Conservation (phyloP, 2,113 vertebrate genomes). For the Motacilla tschutschensis region DNA sequence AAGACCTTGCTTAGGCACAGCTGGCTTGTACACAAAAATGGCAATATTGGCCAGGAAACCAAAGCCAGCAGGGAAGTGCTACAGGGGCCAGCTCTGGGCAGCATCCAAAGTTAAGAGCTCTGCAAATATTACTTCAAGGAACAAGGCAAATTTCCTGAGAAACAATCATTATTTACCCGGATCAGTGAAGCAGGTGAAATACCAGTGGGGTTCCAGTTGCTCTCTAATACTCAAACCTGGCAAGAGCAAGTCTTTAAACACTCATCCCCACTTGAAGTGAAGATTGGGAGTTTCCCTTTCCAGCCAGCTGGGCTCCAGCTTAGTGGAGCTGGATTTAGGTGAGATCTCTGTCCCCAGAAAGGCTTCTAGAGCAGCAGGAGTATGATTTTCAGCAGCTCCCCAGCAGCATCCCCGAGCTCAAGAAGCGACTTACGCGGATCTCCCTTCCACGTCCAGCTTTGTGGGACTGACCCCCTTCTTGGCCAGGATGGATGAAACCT, state of each 20-base stretch:
- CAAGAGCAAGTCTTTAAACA: not conserved
- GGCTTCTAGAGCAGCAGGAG: not conserved
- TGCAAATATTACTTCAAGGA: not conserved
- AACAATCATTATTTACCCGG: not conserved
- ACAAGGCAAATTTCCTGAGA: not conserved
- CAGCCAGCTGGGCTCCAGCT: not conserved
- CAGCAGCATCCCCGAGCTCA: fast-evolving
- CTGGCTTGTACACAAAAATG: not conserved
- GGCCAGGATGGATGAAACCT: constrained; percentile 87
- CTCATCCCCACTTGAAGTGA: not conserved
- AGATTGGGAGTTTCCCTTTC: not conserved
- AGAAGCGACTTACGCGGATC: constrained; percentile 88
- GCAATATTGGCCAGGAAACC: not conserved
- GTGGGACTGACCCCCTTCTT: constrained; percentile 92
- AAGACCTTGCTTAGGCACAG: not conserved
- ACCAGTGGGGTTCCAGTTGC: not conserved
- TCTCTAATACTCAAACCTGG: not conserved
- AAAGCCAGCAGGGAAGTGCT: not conserved
- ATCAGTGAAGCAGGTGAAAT: not conserved
- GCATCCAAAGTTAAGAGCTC: not conserved
- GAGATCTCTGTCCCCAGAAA: too few species aligned
- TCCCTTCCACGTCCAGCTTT: constrained; percentile 93
- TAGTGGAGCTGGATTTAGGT: fast-evolving
- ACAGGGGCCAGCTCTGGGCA: not conserved
- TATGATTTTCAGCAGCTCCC: fast-evolving